Evolutionary conservation across 2,797 vertebrate species (phyloP), one percentile per base, ranked within the genome.

Genomic region (Meriones psammophilus): DNA sequence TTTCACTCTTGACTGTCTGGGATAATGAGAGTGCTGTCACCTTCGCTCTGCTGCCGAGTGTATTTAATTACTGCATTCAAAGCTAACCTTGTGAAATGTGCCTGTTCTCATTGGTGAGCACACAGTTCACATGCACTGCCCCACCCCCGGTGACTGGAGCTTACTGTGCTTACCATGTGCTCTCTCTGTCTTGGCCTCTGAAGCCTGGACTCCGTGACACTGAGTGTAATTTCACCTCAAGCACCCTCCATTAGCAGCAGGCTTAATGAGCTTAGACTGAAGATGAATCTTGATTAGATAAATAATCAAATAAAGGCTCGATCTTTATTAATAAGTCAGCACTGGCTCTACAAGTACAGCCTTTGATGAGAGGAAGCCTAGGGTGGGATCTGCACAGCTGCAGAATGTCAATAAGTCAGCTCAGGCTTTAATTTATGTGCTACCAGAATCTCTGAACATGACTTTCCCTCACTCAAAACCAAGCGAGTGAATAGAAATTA

Each of bases 211-310:
- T 92, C 39, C 74, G 81, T 83, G 93, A 96, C 14, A 8, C 94
- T 92, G 96, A 95, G 90, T 94, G n/a, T 56, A 74, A 96, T 68
- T 96, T 95, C 39, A 86, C 88, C 97, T 96, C 96, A 97, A 96
- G 96, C 60, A 20, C 80, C 80, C 88, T 94, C 89, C 64, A 18
- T 89, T 71, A 96, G 93, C 96, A 90, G 76, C 50, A 74, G 64
- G 89, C 96, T 97, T 98, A 97, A 97, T 97, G 95, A 97, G 97
- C 92, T 95, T 97, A 88, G 94, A 91, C 97, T 92, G 98, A 97
- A 97, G 89, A 91, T 96, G 97, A 97, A 96, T 89, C 79, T 96
- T 95, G 89, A 96, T 97, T 97, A 98, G 89, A 98, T 88, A 97
- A 98, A 98, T 96, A 92, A 96, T 95, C 94, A 97, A 96, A 97